A percentile compares a stretch with the other conserved stretches of the same genome.
These are phyloP conservation scores for Pterostichus niger DNA, from an alignment of 2,888 invertebrate genomes.

Conservation along the genomic window DNA sequence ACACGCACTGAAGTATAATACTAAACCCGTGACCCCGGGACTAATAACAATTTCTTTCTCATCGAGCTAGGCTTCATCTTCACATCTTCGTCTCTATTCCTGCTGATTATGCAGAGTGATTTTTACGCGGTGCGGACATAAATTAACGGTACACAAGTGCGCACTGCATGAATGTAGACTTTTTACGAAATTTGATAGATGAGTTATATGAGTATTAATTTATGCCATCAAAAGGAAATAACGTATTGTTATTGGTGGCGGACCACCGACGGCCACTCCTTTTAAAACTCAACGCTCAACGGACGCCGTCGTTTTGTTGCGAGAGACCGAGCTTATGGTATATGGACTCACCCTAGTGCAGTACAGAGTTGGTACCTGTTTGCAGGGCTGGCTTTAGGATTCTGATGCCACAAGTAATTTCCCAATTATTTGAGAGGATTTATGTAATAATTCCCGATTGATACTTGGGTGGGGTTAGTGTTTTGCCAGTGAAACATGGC, in stretches of 20 bases:
- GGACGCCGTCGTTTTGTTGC: conserved; percentile 10
- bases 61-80: not conserved
- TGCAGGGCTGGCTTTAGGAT: no score
- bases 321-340: not conserved
- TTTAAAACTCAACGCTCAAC: not conserved
- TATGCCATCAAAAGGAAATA: conserved; percentile 59
- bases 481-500: no score
- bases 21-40: conserved; percentile 28
- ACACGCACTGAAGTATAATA: conserved; percentile 12
- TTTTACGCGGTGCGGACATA: conserved; percentile 38
- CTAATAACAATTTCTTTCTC: conserved; percentile 49
- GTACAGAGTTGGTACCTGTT: no score
- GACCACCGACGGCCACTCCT: conserved; percentile 58
- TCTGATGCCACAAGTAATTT: no score
- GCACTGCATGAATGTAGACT: conserved; percentile 44
- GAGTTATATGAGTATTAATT: conserved; percentile 62
- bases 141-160: conserved; percentile 43
- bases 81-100: conserved; percentile 1
- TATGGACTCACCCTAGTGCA: no score
- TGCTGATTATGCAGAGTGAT: conserved; percentile 48
- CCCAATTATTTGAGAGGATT: no score
- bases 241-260: conserved; percentile 62
- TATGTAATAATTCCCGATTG: no score
- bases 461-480: no score
- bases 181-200: conserved; percentile 63